phyloP scores from a whole-genome alignment of 2,797 vertebrate species.

The Danio aesculapii region DNA sequence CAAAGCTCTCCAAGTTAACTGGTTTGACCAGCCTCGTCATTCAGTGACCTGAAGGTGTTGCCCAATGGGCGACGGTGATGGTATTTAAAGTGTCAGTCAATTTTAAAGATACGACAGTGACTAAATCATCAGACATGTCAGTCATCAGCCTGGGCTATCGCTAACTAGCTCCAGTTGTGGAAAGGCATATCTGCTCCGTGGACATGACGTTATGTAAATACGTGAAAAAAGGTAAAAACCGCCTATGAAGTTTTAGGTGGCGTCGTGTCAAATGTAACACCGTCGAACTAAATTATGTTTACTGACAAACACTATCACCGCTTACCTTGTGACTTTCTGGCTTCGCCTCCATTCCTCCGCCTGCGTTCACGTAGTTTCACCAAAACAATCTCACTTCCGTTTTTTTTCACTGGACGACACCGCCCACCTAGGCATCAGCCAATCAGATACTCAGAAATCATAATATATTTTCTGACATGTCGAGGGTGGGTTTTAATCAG shows the following conservation, averaged over 20 bases:
- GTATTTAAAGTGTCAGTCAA: not conserved
- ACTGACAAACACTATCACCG: not conserved
- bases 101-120: conserved; percentile 21
- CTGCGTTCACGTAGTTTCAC: conserved; percentile 54
- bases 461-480: not conserved
- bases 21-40: not conserved
- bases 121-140: conserved; percentile 12
- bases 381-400: conserved; percentile 74
- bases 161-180: conserved; percentile 35
- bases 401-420: not conserved
- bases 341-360: conserved; percentile 72
- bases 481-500: no score
- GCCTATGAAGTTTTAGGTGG: not conserved
- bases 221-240: not conserved
- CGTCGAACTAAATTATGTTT: not conserved
- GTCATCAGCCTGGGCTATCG: conserved; percentile 11
- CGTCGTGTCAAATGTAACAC: not conserved
- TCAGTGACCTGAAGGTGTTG: not conserved
- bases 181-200: not conserved
- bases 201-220: not conserved
- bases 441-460: not conserved
- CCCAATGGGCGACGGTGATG: no score
- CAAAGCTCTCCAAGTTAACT: not conserved
- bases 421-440: conserved; percentile 62
- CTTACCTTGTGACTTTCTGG: conserved; percentile 74